These are phyloP conservation scores for Acanthochromis polyacanthus DNA, from an alignment of 2,113 vertebrate genomes.

Conservation along the genomic window DNA sequence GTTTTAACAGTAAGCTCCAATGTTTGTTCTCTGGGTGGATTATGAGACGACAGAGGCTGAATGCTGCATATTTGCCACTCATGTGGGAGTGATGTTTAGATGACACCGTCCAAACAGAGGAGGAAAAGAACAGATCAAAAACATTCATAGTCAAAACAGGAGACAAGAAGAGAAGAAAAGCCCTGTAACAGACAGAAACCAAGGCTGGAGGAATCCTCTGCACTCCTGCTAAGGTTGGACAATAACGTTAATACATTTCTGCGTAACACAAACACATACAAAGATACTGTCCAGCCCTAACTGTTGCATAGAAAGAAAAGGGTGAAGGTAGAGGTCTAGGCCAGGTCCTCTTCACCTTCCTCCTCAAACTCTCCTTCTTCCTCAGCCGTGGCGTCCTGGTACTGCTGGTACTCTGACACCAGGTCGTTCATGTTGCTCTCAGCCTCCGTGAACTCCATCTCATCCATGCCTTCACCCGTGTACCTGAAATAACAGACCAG, in stretches of 20 bases:
- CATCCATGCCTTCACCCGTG: constrained; percentile 90
- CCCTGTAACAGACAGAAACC: neutral
- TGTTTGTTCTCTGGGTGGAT: too few species aligned
- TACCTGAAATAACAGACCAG: constrained; percentile 75
- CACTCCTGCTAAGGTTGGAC: constrained; percentile 4
- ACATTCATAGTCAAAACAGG: constrained; percentile 29
- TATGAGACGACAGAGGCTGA: too few species aligned
- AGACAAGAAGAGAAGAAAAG: neutral
- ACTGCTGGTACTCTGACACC: constrained; percentile 93
- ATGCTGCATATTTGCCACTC: too few species aligned
- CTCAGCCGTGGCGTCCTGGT: constrained; percentile 92
- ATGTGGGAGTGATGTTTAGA: too few species aligned
- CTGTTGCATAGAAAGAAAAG: constrained; percentile 29
- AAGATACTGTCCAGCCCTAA: neutral
- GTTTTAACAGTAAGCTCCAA: too few species aligned
- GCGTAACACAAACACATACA: neutral
- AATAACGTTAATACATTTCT: neutral
- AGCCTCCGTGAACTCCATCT: constrained; percentile 91
- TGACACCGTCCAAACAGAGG: neutral
- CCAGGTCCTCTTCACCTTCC: constrained; percentile 72
- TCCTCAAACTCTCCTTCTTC: constrained; percentile 87
- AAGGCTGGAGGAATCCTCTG: neutral
- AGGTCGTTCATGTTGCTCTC: constrained; percentile 93
- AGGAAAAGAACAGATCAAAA: neutral
- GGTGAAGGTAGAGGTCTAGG: constrained; percentile 13